Evolutionary conservation across 2,888 invertebrate species (phyloP).

Genomic region (Acanthoscelides obtectus): DNA sequence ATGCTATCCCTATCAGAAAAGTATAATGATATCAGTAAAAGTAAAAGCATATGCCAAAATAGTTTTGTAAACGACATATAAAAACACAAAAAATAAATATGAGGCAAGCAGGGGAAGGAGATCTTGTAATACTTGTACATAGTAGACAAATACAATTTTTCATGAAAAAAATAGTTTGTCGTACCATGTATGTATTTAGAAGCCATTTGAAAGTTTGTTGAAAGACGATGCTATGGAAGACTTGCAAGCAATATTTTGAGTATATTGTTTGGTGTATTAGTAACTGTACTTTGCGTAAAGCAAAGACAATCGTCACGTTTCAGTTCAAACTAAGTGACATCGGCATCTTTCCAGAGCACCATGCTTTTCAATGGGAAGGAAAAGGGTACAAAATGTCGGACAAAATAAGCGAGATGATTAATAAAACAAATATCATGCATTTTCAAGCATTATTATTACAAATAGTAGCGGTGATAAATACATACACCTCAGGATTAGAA

Average conservation of each 20-base stretch:
- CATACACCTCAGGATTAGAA: conserved; percentile 55
- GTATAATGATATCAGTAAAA: conserved; percentile 11
- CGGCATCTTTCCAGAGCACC: not conserved
- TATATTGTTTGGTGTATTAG: no score
- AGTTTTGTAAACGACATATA: conserved; percentile 15
- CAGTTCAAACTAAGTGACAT: not conserved
- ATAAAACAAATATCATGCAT: conserved; percentile 84
- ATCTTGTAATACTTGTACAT: conserved; percentile 6
- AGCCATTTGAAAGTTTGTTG: not conserved
- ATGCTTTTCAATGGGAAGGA: not conserved
- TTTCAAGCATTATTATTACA: conserved; percentile 84
- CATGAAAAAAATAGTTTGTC: not conserved
- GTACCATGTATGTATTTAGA: not conserved
- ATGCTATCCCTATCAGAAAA: conserved; percentile 1
- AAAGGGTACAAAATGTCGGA: conserved; percentile 13
- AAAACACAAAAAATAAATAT: conserved; percentile 36
- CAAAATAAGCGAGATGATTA: conserved; percentile 50
- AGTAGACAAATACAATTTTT: not conserved
- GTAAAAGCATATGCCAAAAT: not conserved
- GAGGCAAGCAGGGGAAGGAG: conserved; percentile 21
- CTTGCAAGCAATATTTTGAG: no score
- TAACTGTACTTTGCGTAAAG: no score
- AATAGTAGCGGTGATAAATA: conserved; percentile 63
- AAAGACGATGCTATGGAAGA: conserved; percentile 10
- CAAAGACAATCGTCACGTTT: not conserved